These are phyloP conservation scores for Maniola hyperantus DNA, from an alignment of 2,888 invertebrate species.

Conservation along the genomic window DNA sequence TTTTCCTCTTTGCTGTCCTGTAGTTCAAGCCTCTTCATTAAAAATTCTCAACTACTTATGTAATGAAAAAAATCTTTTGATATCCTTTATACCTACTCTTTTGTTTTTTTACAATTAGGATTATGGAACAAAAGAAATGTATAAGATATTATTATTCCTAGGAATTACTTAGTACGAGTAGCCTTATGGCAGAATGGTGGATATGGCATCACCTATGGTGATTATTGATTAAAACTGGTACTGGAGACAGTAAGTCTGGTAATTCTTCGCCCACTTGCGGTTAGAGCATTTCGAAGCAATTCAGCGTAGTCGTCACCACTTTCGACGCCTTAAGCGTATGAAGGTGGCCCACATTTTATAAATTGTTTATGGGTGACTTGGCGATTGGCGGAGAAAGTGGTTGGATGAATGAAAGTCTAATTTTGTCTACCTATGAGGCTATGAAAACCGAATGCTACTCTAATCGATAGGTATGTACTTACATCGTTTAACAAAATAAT, in stretches of 20 bases:
- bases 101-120: too few relatives aligned
- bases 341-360: slow-evolving; percentile 44
- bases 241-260: slow-evolving; percentile 10
- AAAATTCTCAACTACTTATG: too few relatives aligned
- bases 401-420: slow-evolving; percentile 37
- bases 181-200: too few relatives aligned
- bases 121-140: too few relatives aligned
- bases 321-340: slow-evolving; percentile 37
- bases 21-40: too few relatives aligned
- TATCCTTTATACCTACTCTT: too few relatives aligned
- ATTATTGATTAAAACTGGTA: too few relatives aligned
- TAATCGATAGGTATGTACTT: slow-evolving; percentile 8
- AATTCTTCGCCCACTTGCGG: neutral
- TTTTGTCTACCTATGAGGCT: slow-evolving; percentile 25
- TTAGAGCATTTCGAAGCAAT: slow-evolving; percentile 4
- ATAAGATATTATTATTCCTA: neutral
- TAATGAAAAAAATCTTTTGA: too few relatives aligned
- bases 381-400: slow-evolving; percentile 42
- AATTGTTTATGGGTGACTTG: slow-evolving; percentile 44
- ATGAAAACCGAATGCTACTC: slow-evolving; percentile 16
- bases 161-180: neutral
- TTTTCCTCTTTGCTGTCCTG: too few relatives aligned
- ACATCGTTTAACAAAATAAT: neutral
- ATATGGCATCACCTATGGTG: too few relatives aligned
- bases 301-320: slow-evolving; percentile 25